Conservation (phyloP, 2,113 vertebrate genomes). For the Oryzias javanicus region DNA sequence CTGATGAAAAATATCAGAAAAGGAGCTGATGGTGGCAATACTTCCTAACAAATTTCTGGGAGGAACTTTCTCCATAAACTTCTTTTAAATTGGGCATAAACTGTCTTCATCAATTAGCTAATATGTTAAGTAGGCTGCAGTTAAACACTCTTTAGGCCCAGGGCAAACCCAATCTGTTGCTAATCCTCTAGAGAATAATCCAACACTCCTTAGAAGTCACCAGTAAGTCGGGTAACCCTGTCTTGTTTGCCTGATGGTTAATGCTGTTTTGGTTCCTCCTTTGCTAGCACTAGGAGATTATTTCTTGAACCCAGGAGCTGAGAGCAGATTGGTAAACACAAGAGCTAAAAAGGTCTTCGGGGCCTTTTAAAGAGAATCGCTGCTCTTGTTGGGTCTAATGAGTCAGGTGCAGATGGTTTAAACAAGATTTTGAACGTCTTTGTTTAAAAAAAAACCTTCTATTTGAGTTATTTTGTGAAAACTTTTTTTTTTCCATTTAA, state of each 20-base stretch:
- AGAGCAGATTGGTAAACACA: conserved; percentile 10
- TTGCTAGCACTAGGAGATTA: conserved; percentile 38
- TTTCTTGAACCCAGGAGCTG: conserved; percentile 15
- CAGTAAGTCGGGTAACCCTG: conserved; percentile 27
- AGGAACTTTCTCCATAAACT: conserved; percentile 54
- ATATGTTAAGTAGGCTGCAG: conserved; percentile 30
- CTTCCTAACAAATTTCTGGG: conserved; percentile 54
- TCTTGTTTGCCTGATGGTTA: conserved; percentile 45
- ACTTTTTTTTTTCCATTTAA: conserved; percentile 3
- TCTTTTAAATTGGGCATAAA: conserved; percentile 31
- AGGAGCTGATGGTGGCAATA: conserved; percentile 67
- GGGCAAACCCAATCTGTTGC: conserved; percentile 55
- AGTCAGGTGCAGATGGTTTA: conserved; percentile 12
- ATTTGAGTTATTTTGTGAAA: conserved; percentile 1
- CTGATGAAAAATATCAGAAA: conserved; percentile 53
- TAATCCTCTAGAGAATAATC: conserved; percentile 57
- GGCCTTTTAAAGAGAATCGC: conserved; percentile 11
- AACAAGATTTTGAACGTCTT: conserved; percentile 8
- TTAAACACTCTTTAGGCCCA: conserved; percentile 43
- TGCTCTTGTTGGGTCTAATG: conserved; percentile 15
- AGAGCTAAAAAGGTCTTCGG: background rate
- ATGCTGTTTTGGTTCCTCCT: conserved; percentile 35
- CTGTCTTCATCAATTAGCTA: conserved; percentile 7
- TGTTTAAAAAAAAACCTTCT: background rate
- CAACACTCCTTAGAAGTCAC: conserved; percentile 28